Percentiles rank a stretch among this genome's conserved stretches.
Evolutionary conservation across 2,113 vertebrate genomes (phyloP).

Genomic region (Aspiorhynchus laticeps): DNA sequence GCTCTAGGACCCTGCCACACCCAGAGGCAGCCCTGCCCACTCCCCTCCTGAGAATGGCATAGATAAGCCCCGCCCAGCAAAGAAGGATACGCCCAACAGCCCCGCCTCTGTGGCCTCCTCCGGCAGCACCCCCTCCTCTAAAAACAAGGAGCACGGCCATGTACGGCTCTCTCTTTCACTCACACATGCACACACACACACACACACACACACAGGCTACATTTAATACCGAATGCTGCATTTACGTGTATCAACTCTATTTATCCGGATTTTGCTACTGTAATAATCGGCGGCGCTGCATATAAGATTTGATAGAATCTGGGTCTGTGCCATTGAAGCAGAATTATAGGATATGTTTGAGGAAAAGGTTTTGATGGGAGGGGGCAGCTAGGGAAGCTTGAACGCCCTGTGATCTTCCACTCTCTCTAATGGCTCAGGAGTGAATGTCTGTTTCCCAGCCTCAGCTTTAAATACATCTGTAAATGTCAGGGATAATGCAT

Average conservation of each 20-base stretch:
- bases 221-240: neutral
- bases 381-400: neutral
- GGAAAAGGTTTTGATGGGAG: slow-evolving; percentile 60
- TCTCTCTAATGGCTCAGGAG: slow-evolving; percentile 71
- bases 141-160: slow-evolving; percentile 99
- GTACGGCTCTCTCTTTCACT: slow-evolving; percentile 74
- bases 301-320: slow-evolving; percentile 8
- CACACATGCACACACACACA: neutral
- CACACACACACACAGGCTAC: neutral
- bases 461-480: slow-evolving; percentile 73
- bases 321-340: neutral
- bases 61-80: slow-evolving; percentile 92
- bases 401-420: slow-evolving; percentile 23
- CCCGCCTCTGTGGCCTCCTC: slow-evolving; percentile 97
- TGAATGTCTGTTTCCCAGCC: slow-evolving; percentile 65
- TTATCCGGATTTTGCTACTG: neutral
- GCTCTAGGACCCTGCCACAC: slow-evolving; percentile 91
- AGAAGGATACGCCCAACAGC: slow-evolving; percentile 97
- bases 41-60: slow-evolving; percentile 97
- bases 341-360: slow-evolving; percentile 34
- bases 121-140: slow-evolving; percentile 97
- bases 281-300: neutral
- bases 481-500: slow-evolving; percentile 78
- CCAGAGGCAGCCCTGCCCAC: slow-evolving; percentile 92
- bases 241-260: slow-evolving; percentile 2